Evolutionary conservation across 2,888 invertebrate species (phyloP), one percentile per base, ranked within the genome.

Genomic region (Catocala fraxini): DNA sequence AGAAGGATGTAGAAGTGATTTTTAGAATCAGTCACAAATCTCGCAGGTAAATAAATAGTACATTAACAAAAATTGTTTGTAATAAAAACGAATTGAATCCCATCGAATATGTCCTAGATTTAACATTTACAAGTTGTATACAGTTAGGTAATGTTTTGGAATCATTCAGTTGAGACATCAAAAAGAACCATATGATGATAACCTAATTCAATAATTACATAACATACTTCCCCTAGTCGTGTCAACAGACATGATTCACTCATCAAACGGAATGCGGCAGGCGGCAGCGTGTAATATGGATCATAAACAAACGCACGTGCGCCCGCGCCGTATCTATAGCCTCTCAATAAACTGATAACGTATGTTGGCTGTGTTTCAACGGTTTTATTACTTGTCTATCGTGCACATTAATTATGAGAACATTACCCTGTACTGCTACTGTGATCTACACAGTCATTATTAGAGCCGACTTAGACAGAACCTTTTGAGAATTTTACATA

Each of bases 271-370:
- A 69, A 63, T 70, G 71, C 72, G 71, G 71, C 59, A 68, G 68
- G 65, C 72, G 72, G 69, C 56, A 68, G 61, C 57, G 51, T 65
- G 57, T 61, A 65, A 71, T 66, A 70, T 66, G 48, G 62, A 72
- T 70, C 69, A 66, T 79, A 76, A 79, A 75, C 73, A 79, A 69
- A 68, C 59, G 68, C 80, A 77, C 76, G 78, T 76, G 76, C 60
- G 51, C 43, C 10, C 4, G 43, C 42, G 49, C 41, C 39, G 11
- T 76, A 58, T 67, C 65, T 68, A 68, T 68, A 71, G 61, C 58
- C 51, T 56, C 62, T 64, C 68, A 71, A 74, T 74, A 75, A 70
- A 77, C 63, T 68, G 72, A 77, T 75, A 77, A 59, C 70, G 49
- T 60, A 45, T 65, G 52, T 77, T 74, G 71, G 71, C 65, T 65